Evolutionary conservation across 2,797 vertebrate species (phyloP), one percentile per base, ranked within the genome.

Genomic region (Acridotheres tristis): DNA sequence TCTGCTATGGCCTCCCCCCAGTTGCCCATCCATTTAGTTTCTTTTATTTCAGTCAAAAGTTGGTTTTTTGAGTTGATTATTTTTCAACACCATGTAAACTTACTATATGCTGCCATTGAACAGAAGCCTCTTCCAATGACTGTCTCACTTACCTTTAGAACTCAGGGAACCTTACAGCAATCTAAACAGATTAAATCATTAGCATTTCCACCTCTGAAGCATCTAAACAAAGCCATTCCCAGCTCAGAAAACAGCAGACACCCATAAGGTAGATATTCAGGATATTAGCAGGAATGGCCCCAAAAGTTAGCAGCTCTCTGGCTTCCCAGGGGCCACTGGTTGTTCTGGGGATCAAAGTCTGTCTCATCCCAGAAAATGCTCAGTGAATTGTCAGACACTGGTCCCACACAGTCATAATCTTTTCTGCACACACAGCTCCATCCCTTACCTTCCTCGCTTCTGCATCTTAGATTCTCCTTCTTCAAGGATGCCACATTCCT

Each of bases 331-430:
- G 16, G 20, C 32, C 0, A 1, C 26, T 29, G 21, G 2, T 20
- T 77, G 19, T 25, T 65, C 67, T 68, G 47, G 30, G 51, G 21
- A 57, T 58, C 38, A 9, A 53, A 62, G 21, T 6, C 57, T 66
- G 29, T 22, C 32, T 82, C 34, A 42, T 4, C 27, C 26, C 36
- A 69, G 65, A 27, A 58, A 36, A 27, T 1, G 3, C n/a, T 62
- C 57, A 30, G n/a, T 19, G 68, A 63, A n/a, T 26, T 51, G 12
- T 36, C 68, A 88, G 47, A 22, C 50, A 11, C 7, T 18, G 25
- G 11, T 30, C 45, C 50, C 51, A 29, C 1, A 0, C 0, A 10
- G 27, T 21, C n/a, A 63, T 16, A n/a, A 21, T 2, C 38, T 57
- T 30, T 36, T 55, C 61, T 67, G 16, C 45, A 65, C 23, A n/a